Conservation (phyloP, 2,113 vertebrate species). For the Pelodiscus sinensis region DNA sequence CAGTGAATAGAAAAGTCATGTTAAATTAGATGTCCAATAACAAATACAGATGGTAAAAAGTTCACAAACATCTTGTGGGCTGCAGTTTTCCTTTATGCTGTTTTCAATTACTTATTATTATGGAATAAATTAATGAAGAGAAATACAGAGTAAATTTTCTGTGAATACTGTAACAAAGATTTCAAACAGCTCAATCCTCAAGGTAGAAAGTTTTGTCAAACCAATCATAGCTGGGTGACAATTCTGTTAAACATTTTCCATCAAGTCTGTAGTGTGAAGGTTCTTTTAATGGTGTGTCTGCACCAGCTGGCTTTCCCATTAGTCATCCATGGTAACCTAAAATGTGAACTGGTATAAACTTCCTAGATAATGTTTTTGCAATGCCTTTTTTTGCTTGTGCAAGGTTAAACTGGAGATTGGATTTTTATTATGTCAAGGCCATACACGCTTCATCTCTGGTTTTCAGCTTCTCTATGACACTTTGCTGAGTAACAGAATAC, state of each 20-base stretch:
- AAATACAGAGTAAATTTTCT: background rate
- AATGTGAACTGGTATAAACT: background rate
- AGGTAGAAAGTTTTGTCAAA: background rate
- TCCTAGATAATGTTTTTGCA: background rate
- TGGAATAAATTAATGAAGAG: background rate
- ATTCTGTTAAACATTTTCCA: background rate
- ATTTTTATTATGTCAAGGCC: background rate
- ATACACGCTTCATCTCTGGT: background rate
- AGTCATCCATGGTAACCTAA: background rate
- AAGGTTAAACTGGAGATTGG: background rate
- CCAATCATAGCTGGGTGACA: background rate
- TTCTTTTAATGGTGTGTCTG: background rate
- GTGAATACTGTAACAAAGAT: background rate
- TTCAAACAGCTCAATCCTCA: background rate
- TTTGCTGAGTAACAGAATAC: background rate
- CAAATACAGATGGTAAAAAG: background rate
- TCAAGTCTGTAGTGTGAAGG: background rate
- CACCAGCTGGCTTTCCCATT: background rate
- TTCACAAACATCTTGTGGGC: fast-evolving
- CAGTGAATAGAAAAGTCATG: fast-evolving
- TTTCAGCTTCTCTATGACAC: background rate
- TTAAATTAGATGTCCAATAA: background rate
- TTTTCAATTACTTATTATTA: background rate
- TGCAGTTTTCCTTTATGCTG: background rate
- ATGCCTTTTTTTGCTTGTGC: background rate